Conservation (phyloP, 1,140 invertebrate species). For the Aphidius gifuensis region DNA sequence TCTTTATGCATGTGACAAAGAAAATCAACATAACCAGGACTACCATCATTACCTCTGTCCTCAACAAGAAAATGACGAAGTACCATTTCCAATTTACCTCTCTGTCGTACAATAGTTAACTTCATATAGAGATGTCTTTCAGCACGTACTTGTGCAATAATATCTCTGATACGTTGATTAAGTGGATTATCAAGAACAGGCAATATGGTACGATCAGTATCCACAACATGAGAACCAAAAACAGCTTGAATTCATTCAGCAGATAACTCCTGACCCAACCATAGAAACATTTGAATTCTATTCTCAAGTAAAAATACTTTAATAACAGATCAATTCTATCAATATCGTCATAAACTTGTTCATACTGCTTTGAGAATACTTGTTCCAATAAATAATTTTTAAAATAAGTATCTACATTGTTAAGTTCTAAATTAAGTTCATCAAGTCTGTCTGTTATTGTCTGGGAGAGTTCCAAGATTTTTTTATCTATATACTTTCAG, state of each 20-base stretch:
- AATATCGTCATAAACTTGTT: no score
- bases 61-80: constrained; percentile 96
- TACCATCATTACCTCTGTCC: constrained; percentile 85
- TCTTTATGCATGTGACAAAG: constrained; percentile 99
- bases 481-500: no score
- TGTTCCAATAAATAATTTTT: no score
- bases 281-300: constrained; percentile 93
- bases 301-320: constrained; percentile 93
- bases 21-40: constrained; percentile 94
- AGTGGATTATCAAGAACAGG: constrained; percentile 76
- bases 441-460: no score
- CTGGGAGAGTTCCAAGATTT: no score
- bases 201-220: constrained; percentile 76
- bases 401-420: no score
- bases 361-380: no score
- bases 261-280: constrained; percentile 79
- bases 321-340: no score
- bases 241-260: constrained; percentile 77
- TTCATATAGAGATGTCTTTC: constrained; percentile 80
- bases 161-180: constrained; percentile 69
- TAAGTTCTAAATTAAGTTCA: no score
- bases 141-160: constrained; percentile 68
- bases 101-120: constrained; percentile 88
- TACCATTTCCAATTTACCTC: constrained; percentile 92
- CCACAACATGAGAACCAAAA: constrained; percentile 80